Conservation (phyloP, 2,797 vertebrate genomes). For the Arctocebus calabarensis region DNA sequence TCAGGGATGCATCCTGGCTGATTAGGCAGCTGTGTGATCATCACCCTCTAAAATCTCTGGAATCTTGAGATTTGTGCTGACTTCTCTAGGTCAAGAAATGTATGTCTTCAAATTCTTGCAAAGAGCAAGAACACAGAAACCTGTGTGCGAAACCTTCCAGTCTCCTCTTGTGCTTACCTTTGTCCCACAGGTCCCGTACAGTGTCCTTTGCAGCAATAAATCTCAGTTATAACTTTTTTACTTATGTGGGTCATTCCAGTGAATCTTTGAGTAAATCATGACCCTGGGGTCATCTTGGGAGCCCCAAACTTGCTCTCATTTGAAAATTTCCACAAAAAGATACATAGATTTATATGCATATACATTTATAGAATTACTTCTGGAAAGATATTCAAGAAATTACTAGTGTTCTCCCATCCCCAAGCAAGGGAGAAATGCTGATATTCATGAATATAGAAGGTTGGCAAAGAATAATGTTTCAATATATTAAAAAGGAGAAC, state of each 20-base stretch:
- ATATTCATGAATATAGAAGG: not conserved
- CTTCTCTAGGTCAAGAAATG: not conserved
- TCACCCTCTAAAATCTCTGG: not conserved
- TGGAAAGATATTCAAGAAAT: not conserved
- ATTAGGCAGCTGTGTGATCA: not conserved
- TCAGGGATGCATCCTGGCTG: not conserved
- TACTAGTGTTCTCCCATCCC: not conserved
- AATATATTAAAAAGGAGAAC: not conserved
- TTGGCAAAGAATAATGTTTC: not conserved
- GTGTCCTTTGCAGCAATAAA: no score
- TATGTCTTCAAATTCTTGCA: not conserved
- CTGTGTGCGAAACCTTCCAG: not conserved
- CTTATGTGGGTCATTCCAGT: not conserved
- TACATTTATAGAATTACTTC: not conserved
- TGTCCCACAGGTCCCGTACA: not conserved
- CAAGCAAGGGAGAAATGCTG: not conserved
- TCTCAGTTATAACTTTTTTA: not conserved
- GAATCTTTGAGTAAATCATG: not conserved
- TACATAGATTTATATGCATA: not conserved
- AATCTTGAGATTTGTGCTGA: not conserved
- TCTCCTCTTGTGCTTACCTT: not conserved
- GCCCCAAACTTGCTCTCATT: not conserved
- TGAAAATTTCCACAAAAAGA: not conserved
- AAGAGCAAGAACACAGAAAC: no score
- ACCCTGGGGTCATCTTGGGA: not conserved